Percentiles rank a stretch among this genome's conserved stretches.
phyloP scores from a whole-genome alignment of 2,888 invertebrate species.

The Cynaeus angustus region DNA sequence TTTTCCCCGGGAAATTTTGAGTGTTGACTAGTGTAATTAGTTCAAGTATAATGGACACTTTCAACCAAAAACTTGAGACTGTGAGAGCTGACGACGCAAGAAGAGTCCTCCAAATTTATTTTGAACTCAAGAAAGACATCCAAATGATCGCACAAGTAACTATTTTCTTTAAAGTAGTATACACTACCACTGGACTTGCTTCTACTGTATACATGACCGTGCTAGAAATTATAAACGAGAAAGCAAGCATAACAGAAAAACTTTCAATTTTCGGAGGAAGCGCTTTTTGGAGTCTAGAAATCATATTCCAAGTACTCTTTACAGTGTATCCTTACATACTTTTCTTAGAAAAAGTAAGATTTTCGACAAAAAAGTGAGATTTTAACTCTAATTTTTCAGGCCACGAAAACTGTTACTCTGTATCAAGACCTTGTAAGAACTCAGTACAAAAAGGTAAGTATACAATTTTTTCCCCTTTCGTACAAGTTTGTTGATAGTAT shows the following conservation, averaged over 20 bases:
- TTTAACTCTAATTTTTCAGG: not conserved
- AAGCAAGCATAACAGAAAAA: not conserved
- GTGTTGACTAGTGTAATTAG: no score
- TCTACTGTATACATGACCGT: not conserved
- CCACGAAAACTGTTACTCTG: not conserved
- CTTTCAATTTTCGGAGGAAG: not conserved
- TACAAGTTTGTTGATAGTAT: no score
- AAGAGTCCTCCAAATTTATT: not conserved
- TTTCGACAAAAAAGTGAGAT: not conserved
- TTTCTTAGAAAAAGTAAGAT: not conserved
- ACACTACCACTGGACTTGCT: not conserved
- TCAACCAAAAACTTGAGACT: not conserved
- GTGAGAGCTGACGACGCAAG: not conserved
- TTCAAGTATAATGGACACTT: not conserved
- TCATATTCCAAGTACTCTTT: not conserved
- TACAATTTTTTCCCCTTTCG: no score
- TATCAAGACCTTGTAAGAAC: not conserved
- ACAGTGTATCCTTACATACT: not conserved
- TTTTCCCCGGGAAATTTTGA: no score
- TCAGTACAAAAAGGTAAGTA: slow-evolving; percentile 2
- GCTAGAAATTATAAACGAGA: not conserved
- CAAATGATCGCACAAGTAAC: not conserved
- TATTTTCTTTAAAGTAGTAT: not conserved
- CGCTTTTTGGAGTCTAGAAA: not conserved
- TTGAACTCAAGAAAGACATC: not conserved